These are phyloP conservation scores for Hyles vespertilio DNA, from an alignment of 1,140 invertebrate genomes.

Conservation along the genomic window DNA sequence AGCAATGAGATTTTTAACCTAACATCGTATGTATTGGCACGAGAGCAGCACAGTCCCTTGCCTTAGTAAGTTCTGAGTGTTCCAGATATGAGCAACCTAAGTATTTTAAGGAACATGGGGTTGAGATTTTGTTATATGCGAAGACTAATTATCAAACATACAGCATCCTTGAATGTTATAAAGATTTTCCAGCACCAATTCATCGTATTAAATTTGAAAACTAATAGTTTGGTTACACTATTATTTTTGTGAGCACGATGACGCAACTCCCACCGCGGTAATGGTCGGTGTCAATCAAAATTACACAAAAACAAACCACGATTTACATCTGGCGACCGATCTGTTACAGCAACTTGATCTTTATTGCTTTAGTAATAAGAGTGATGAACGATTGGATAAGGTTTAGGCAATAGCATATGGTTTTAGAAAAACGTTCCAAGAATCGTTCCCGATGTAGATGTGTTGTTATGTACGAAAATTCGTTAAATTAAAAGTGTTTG, in stretches of 20 bases:
- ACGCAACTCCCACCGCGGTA: slow-evolving; percentile 68
- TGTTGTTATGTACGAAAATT: slow-evolving; percentile 4
- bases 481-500: slow-evolving; percentile 8
- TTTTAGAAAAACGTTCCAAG: slow-evolving; percentile 9
- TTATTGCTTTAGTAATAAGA: slow-evolving; percentile 19
- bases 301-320: slow-evolving; percentile 65
- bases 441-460: background rate
- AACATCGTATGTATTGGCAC: too few species aligned
- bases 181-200: too few species aligned
- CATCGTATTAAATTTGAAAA: too few species aligned
- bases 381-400: background rate
- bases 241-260: slow-evolving; percentile 47
- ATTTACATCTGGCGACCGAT: slow-evolving; percentile 39
- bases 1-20: too few species aligned
- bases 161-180: too few species aligned
- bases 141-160: too few species aligned
- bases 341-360: slow-evolving; percentile 35
- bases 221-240: background rate
- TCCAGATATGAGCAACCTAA: too few species aligned
- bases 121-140: too few species aligned
- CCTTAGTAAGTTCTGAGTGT: too few species aligned
- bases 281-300: slow-evolving; percentile 75
- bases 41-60: too few species aligned
- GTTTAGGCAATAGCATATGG: background rate
- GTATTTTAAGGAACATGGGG: too few species aligned